Evolutionary conservation across 2,113 vertebrate genomes (phyloP), one percentile per base, ranked within the genome.

Genomic region (Crotalus helleri): DNA sequence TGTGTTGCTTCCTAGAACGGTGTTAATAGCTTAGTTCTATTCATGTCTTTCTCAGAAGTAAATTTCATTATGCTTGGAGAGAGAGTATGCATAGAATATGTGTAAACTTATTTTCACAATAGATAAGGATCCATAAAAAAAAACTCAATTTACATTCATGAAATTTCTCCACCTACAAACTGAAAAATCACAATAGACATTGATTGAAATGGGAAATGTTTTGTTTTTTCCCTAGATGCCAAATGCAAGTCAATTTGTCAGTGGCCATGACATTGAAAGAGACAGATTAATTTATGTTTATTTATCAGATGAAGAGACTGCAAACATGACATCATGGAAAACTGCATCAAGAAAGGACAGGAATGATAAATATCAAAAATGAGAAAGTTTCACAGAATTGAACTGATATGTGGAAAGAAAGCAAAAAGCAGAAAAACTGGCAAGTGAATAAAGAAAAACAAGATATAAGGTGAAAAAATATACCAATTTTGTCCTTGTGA

Each of bases 261-360:
- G 29, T 7, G 57, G n/a, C 88, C 55, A 53, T 86, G 55, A 53
- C 92, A 93, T 33, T 90, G 88, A 86, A 85, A 93, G 90, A 81
- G 46, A 90, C 39, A 58, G 46, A 61, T 86, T 90, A 90, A 93
- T 86, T 93, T 90, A 93, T 85, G 54, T 39, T 85, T 93, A 57
- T 90, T 93, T 93, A 93, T 61, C 39, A 7, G 49, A 85, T 57
- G 55, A 49, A 54, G 74, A 90, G 87, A 89, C 87, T 58, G 61
- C 53, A 92, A 57, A 93, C 92, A 90, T 90, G 88, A 93, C 88
- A 93, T 93, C 92, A 90, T 93, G 88, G 88, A 81, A 90, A 23
- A 89, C n/a, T 61, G 74, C 88, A 86, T 93, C 55, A 93, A 24
- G 81, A 93, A 59, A 85, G 74, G 54, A 61, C 29, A 90, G 54